Evolutionary conservation across 1,140 invertebrate species (phyloP).

Genomic region (Conopomorpha cramerella): DNA sequence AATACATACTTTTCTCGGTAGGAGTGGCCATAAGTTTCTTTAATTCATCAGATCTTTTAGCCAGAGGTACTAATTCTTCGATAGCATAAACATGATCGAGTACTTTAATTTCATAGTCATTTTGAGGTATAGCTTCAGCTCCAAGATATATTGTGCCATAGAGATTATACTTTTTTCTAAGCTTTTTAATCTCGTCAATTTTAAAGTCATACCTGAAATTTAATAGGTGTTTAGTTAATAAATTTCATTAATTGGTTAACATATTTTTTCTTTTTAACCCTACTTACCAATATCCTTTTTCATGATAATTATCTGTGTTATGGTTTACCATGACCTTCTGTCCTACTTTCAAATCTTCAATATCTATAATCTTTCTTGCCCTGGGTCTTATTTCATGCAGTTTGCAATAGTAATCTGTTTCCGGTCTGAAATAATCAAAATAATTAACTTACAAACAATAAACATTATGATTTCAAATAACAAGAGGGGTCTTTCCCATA

Average conservation of each 20-base stretch:
- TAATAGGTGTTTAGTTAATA: background rate
- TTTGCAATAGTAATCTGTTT: constrained; percentile 31
- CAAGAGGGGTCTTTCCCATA: too few relatives aligned
- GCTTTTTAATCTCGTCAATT: constrained; percentile 42
- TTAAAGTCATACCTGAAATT: constrained; percentile 61
- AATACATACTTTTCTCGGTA: constrained; percentile 34
- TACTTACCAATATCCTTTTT: constrained; percentile 80
- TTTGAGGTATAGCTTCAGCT: constrained; percentile 37
- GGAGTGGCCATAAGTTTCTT: constrained; percentile 20
- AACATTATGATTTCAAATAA: constrained; percentile 1
- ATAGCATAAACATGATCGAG: constrained; percentile 67
- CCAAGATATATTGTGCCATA: constrained; percentile 55
- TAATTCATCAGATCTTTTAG: constrained; percentile 28
- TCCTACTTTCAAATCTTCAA: constrained; percentile 64
- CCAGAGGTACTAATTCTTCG: constrained; percentile 57
- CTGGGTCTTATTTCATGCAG: constrained; percentile 69
- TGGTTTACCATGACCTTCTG: constrained; percentile 77
- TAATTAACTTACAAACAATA: background rate
- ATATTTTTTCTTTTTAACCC: too few relatives aligned
- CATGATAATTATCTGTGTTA: constrained; percentile 72
- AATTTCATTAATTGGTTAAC: too few relatives aligned
- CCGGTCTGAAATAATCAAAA: constrained; percentile 12
- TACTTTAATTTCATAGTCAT: constrained; percentile 64
- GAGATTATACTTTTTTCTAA: constrained; percentile 25
- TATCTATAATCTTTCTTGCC: constrained; percentile 59